phyloP scores from a whole-genome alignment of 2,113 vertebrate species.

The Cavia porcellus region DNA sequence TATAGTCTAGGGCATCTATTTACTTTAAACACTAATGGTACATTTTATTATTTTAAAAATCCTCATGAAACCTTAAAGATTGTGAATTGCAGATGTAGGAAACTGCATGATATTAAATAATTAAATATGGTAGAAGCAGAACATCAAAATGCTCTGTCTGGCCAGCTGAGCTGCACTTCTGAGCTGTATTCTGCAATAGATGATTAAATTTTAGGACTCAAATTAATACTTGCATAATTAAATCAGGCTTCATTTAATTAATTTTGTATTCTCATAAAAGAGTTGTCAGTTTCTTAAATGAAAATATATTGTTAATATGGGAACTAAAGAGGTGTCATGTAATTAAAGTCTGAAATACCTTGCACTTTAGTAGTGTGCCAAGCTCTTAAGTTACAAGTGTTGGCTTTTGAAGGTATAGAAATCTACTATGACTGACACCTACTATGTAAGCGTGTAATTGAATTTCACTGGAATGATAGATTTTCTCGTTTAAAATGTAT shows the following conservation, averaged over 20 bases:
- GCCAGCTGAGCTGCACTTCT: background rate
- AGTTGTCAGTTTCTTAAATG: background rate
- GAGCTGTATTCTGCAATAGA: background rate
- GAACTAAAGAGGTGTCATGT: background rate
- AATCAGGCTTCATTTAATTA: slow-evolving; percentile 42
- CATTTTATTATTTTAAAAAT: background rate
- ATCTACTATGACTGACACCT: background rate
- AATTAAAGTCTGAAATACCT: slow-evolving; percentile 5
- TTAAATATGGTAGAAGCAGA: background rate
- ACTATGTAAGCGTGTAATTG: background rate
- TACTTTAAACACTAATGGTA: background rate
- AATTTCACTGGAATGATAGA: background rate
- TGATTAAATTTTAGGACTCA: slow-evolving; percentile 48
- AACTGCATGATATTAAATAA: background rate
- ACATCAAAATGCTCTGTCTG: background rate
- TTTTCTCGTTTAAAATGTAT: background rate
- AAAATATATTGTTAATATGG: slow-evolving; percentile 36
- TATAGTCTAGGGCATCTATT: slow-evolving; percentile 2
- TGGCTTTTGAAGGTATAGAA: background rate
- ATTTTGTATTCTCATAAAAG: slow-evolving; percentile 43
- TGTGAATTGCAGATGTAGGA: background rate
- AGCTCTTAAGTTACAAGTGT: background rate
- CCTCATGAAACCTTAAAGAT: background rate
- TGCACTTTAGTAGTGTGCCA: background rate
- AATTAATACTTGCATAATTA: slow-evolving; percentile 36